A percentile compares a stretch with the other conserved stretches of the same genome.
These are phyloP conservation scores for Elaphurus davidianus DNA, from an alignment of 2,113 vertebrate genomes.

Conservation along the genomic window DNA sequence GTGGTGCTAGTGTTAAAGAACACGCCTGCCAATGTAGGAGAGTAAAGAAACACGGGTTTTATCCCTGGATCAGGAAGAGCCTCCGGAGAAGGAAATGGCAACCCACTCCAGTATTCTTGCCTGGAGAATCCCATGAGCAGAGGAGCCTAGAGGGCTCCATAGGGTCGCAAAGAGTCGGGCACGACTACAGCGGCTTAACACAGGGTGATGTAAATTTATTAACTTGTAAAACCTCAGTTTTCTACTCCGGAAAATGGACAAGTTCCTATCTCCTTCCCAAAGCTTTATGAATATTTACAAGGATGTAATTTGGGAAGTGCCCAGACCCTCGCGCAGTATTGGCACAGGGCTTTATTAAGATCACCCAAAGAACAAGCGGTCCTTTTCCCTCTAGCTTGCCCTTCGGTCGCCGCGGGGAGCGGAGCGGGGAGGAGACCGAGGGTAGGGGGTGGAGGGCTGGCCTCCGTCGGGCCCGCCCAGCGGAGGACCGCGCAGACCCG, in stretches of 20 bases:
- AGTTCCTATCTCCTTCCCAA: background rate
- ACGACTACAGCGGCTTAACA: background rate
- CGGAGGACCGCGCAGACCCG: background rate
- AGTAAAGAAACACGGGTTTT: background rate
- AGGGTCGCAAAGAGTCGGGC: background rate
- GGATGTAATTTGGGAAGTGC: background rate
- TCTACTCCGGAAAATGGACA: background rate
- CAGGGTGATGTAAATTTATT: background rate
- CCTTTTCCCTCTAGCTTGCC: background rate
- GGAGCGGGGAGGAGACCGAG: background rate
- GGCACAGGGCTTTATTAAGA: background rate
- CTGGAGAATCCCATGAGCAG: background rate
- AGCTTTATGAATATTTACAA: background rate
- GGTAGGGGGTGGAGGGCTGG: too few species aligned
- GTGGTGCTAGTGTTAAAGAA: background rate
- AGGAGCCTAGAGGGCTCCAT: background rate
- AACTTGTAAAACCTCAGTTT: background rate
- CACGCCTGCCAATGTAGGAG: background rate
- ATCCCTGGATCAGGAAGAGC: background rate
- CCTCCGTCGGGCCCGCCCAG: accelerated
- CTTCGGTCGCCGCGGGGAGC: background rate
- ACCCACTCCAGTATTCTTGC: background rate
- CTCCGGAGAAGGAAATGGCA: background rate
- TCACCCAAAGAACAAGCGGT: background rate
- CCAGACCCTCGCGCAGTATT: accelerated